A percentile compares a stretch with the other conserved stretches of the same genome.
These are phyloP conservation scores for Lepidothrix coronata DNA, from an alignment of 2,113 vertebrate genomes.

Conservation along the genomic window DNA sequence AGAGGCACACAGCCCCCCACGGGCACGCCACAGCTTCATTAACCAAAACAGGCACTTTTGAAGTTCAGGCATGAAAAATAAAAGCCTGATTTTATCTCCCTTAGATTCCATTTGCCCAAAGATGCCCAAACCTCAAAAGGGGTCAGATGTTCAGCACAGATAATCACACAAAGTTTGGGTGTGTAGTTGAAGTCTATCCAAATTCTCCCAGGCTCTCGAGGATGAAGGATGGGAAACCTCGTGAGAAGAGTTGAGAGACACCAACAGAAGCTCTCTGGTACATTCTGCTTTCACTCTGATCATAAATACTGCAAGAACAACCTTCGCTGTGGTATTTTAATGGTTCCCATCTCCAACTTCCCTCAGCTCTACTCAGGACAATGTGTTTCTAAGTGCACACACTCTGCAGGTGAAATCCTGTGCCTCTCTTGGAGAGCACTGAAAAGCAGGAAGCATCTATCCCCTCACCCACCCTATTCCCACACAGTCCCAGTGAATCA, in stretches of 20 bases:
- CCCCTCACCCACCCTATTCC: not conserved
- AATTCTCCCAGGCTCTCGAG: constrained; percentile 32
- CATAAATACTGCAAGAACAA: constrained; percentile 64
- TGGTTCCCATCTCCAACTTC: constrained; percentile 33
- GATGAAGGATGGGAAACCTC: constrained; percentile 46
- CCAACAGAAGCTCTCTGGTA: constrained; percentile 50
- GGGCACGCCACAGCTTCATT: constrained; percentile 44
- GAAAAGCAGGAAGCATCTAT: not conserved
- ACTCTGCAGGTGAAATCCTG: not conserved
- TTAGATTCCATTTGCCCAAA: constrained; percentile 55
- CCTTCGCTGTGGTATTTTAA: constrained; percentile 61
- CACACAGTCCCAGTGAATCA: not conserved
- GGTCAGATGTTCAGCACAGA: constrained; percentile 64
- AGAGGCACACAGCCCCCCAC: not conserved
- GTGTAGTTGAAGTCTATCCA: constrained; percentile 51
- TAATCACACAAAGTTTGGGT: constrained; percentile 52
- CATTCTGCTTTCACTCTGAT: constrained; percentile 48
- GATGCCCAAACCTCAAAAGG: constrained; percentile 62
- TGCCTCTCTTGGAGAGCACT: not conserved
- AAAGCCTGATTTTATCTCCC: constrained; percentile 57
- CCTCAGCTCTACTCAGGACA: constrained; percentile 21
- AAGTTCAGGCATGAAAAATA: constrained; percentile 60
- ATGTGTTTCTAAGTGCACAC: not conserved
- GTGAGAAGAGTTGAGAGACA: constrained; percentile 41
- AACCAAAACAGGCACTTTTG: constrained; percentile 47